These are phyloP conservation scores for Rhynchopsitta pachyrhyncha DNA, from an alignment of 2,113 vertebrate species.

Conservation along the genomic window DNA sequence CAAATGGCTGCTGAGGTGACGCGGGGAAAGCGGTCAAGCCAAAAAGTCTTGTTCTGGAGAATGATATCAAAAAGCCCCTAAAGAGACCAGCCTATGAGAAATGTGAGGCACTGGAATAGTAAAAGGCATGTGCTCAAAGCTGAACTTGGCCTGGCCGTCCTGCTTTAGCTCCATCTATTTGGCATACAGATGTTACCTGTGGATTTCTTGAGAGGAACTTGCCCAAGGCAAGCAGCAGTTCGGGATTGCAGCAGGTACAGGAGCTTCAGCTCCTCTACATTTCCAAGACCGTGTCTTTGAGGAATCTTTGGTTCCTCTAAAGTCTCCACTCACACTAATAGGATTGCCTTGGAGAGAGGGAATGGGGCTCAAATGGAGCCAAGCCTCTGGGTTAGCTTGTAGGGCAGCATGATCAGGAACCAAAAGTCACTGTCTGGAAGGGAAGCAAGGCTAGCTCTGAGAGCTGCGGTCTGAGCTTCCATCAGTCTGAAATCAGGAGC, in stretches of 20 bases:
- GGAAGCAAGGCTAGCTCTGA: neutral
- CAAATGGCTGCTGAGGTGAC: neutral
- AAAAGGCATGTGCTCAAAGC: fast-evolving
- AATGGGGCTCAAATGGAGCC: neutral
- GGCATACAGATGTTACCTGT: fast-evolving
- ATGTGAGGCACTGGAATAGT: neutral
- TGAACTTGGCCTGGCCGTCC: fast-evolving
- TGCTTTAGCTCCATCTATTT: neutral
- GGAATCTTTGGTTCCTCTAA: fast-evolving
- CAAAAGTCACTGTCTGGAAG: neutral
- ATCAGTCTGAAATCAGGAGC: fast-evolving
- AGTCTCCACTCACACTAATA: fast-evolving
- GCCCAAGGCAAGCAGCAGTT: neutral
- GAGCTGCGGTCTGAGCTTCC: neutral
- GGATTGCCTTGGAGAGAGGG: neutral
- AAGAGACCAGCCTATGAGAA: neutral
- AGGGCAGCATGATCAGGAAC: neutral
- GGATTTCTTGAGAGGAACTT: neutral
- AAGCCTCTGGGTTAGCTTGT: neutral
- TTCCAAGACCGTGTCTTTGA: neutral
- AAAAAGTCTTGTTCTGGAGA: neutral
- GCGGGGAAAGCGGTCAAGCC: neutral
- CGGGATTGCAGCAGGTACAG: fast-evolving
- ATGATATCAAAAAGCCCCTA: neutral
- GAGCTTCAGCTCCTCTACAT: neutral